These are phyloP conservation scores for Ridgeia piscesae DNA, from an alignment of 1,140 invertebrate species.

Conservation along the genomic window DNA sequence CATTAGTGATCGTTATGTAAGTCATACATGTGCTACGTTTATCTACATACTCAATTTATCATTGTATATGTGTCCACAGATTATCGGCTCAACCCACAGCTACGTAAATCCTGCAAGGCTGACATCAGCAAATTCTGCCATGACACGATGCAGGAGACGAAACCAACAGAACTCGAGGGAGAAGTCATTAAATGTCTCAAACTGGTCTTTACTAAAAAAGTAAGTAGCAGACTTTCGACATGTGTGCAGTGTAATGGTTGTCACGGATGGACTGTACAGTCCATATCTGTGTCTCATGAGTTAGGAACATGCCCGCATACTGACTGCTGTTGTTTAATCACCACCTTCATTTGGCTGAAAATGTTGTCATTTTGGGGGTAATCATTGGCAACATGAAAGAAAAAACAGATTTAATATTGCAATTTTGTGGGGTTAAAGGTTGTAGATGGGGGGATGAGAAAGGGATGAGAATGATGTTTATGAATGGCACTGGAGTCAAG, in stretches of 20 bases:
- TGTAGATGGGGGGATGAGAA: too few relatives aligned
- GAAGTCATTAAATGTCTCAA: conserved; percentile 26
- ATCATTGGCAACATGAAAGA: too few relatives aligned
- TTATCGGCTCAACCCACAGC: conserved; percentile 84
- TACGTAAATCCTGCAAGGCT: conserved; percentile 75
- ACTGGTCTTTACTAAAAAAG: conserved; percentile 13
- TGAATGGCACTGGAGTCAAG: too few relatives aligned
- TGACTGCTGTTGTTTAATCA: too few relatives aligned
- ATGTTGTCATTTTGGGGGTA: too few relatives aligned
- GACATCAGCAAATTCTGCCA: conserved; percentile 76
- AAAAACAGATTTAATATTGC: too few relatives aligned
- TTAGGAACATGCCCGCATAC: background rate
- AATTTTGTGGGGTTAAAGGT: too few relatives aligned
- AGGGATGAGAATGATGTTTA: too few relatives aligned
- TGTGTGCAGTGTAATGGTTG: too few relatives aligned
- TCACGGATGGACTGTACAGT: too few relatives aligned
- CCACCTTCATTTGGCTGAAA: too few relatives aligned
- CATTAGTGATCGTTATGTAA: background rate
- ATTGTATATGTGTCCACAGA: conserved; percentile 63
- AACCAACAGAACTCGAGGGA: conserved; percentile 17
- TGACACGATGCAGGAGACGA: conserved; percentile 16
- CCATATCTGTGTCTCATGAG: background rate
- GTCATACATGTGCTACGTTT: too few relatives aligned
- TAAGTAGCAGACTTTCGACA: background rate
- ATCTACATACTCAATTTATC: background rate